phyloP scores from a whole-genome alignment of 2,888 invertebrate genomes.

The Lasioglossum zephyrum region DNA sequence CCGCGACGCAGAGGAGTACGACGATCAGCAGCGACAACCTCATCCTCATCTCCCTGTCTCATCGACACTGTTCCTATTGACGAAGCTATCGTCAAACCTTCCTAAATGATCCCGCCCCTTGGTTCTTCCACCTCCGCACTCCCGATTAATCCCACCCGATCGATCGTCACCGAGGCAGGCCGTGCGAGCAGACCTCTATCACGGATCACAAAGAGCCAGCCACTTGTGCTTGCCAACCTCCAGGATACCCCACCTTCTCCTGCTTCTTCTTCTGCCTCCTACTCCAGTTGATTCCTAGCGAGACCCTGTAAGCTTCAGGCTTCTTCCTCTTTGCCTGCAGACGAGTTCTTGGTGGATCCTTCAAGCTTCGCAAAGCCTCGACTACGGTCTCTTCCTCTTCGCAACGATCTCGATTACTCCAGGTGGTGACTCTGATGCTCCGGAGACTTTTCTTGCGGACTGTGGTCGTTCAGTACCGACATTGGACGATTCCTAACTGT shows the following conservation, averaged over 20 bases:
- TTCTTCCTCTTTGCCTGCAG: too few species aligned
- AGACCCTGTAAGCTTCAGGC: too few species aligned
- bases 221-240: neutral
- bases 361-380: too few species aligned
- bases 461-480: too few species aligned
- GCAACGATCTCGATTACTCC: too few species aligned
- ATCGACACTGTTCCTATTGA: constrained; percentile 71
- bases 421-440: too few species aligned
- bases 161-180: constrained; percentile 39
- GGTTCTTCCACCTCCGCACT: constrained; percentile 54
- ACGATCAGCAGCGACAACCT: constrained; percentile 71
- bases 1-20: constrained; percentile 64
- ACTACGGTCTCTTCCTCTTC: too few species aligned
- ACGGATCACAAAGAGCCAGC: neutral
- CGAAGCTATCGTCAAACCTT: constrained; percentile 59
- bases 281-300: neutral
- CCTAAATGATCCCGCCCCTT: constrained; percentile 53
- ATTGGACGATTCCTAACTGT: too few species aligned
- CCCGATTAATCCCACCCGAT: constrained; percentile 49
- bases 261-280: neutral
- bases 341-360: too few species aligned
- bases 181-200: constrained; percentile 7
- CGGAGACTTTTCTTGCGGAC: too few species aligned
- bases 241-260: neutral
- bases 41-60: constrained; percentile 78